Evolutionary conservation across 2,797 vertebrate species (phyloP).

Genomic region (Kryptolebias ocellatus): DNA sequence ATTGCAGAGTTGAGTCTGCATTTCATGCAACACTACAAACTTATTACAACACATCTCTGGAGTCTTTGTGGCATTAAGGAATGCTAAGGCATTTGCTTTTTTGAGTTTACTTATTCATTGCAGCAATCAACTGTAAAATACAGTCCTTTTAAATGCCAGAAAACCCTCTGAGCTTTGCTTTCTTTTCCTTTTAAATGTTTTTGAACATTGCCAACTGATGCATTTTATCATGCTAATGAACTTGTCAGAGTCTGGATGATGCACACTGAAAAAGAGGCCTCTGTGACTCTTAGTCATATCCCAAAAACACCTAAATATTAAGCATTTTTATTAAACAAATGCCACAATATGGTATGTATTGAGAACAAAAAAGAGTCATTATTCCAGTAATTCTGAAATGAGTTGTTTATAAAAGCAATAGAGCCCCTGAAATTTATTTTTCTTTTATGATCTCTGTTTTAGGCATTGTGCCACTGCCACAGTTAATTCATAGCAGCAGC

Average conservation of each 20-base stretch:
- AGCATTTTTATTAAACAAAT: slow-evolving; percentile 5
- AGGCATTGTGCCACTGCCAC: slow-evolving; percentile 37
- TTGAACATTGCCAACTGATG: slow-evolving; percentile 59
- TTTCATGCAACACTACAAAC: slow-evolving; percentile 41
- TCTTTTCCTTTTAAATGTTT: slow-evolving; percentile 21
- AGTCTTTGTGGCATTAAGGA: slow-evolving; percentile 52
- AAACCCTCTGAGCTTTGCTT: slow-evolving; percentile 61
- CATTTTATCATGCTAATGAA: slow-evolving; percentile 66
- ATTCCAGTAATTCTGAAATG: slow-evolving; percentile 33
- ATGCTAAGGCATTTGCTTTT: slow-evolving; percentile 37
- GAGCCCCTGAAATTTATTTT: slow-evolving; percentile 11
- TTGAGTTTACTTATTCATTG: slow-evolving; percentile 53
- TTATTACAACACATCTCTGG: slow-evolving; percentile 24
- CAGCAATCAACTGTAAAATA: slow-evolving; percentile 66
- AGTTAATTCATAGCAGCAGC: slow-evolving; percentile 40
- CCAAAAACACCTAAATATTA: slow-evolving; percentile 19
- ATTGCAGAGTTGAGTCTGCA: slow-evolving; percentile 17
- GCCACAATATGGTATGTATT: not conserved
- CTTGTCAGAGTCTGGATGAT: slow-evolving; percentile 37
- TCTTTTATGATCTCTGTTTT: slow-evolving; percentile 30
- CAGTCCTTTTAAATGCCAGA: slow-evolving; percentile 65
- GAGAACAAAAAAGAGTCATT: not conserved
- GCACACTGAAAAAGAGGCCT: slow-evolving; percentile 2
- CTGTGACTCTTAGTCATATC: not conserved
- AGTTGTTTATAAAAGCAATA: slow-evolving; percentile 18